Conservation (phyloP, 2,888 invertebrate species). For the Platynereis dumerilii region DNA sequence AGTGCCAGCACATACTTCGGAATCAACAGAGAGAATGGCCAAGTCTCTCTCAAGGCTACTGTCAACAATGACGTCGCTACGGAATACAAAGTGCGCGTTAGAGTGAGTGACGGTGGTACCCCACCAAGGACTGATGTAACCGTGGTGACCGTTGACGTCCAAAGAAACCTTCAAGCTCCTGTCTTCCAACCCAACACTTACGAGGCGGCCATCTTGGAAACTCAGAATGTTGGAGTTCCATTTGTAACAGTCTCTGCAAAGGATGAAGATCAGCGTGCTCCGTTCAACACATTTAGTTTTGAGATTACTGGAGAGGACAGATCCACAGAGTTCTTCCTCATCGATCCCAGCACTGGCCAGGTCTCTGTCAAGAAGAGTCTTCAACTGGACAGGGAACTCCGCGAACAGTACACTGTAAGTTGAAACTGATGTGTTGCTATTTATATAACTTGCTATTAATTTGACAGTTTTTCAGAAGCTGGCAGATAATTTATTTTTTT, state of each 20-base stretch:
- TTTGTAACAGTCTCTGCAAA: constrained; percentile 37
- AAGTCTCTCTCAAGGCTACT: constrained; percentile 16
- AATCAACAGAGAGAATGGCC: constrained; percentile 29
- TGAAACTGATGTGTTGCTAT: too few species aligned
- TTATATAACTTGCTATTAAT: too few species aligned
- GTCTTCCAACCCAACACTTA: constrained; percentile 30
- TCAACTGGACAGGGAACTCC: constrained; percentile 38
- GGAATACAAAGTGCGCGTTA: constrained; percentile 40
- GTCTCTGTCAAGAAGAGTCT: constrained; percentile 34
- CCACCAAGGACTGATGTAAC: constrained; percentile 38
- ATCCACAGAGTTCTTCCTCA: constrained; percentile 34
- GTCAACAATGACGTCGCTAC: constrained; percentile 26
- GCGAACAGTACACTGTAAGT: constrained; percentile 23
- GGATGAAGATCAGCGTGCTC: constrained; percentile 45
- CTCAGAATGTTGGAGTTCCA: constrained; percentile 42
- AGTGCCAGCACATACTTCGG: constrained; percentile 46
- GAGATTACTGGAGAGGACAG: constrained; percentile 35
- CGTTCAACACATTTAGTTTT: constrained; percentile 42
- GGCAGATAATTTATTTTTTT: too few species aligned
- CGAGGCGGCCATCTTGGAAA: constrained; percentile 43
- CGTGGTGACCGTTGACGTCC: constrained; percentile 43
- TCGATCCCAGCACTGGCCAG: constrained; percentile 31
- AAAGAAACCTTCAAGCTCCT: constrained; percentile 39
- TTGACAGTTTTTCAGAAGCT: neutral
- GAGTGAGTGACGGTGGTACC: constrained; percentile 45